Conservation (phyloP, 2,888 invertebrate species). For the Cephus sareptanus region DNA sequence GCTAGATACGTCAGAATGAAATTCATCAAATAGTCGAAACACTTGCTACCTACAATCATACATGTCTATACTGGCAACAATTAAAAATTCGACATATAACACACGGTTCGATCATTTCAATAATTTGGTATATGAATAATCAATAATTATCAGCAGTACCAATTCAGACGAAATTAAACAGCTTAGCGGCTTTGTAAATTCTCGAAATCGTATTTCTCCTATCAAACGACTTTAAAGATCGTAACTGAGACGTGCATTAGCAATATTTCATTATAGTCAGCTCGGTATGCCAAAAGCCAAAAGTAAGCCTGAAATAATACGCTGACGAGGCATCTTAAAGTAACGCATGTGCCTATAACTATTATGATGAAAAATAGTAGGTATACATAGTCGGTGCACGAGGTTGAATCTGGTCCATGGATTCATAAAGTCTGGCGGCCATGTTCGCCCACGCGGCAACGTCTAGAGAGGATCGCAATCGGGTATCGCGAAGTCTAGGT, state of each 20-base stretch:
- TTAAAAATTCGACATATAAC: too few relatives aligned
- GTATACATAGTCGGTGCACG: slow-evolving; percentile 21
- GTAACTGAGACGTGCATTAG: background rate
- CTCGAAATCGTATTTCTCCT: background rate
- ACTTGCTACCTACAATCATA: too few relatives aligned
- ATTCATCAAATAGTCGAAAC: too few relatives aligned
- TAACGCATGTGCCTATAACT: background rate
- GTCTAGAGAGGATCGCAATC: background rate
- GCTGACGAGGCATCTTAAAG: background rate
- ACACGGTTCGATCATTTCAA: too few relatives aligned
- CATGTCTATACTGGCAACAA: too few relatives aligned
- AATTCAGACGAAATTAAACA: background rate
- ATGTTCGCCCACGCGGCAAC: slow-evolving; percentile 47
- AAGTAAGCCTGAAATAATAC: background rate
- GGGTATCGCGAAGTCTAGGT: background rate
- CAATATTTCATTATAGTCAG: background rate
- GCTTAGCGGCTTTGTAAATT: background rate
- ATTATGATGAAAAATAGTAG: background rate
- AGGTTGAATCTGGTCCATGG: slow-evolving; percentile 61
- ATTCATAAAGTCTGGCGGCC: slow-evolving; percentile 50
- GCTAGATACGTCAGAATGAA: too few relatives aligned
- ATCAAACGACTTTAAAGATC: background rate
- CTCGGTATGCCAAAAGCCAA: background rate
- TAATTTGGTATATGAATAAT: background rate
- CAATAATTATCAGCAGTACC: background rate